Conservation (phyloP, 2,113 vertebrate species). For the Agapornis roseicollis region DNA sequence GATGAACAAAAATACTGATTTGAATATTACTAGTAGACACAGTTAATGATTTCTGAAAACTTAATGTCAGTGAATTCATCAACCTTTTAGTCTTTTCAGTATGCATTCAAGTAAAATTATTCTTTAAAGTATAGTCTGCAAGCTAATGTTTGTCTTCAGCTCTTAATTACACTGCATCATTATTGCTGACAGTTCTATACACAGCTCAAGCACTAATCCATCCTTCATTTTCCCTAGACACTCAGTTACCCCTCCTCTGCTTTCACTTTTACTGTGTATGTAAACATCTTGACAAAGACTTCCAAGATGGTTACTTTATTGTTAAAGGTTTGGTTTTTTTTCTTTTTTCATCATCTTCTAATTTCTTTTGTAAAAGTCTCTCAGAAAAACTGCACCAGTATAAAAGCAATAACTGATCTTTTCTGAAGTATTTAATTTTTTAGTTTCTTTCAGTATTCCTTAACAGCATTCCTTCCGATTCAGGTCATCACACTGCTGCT, state of each 20-base stretch:
- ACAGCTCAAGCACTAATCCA: background rate
- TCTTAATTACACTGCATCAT: background rate
- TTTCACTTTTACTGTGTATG: background rate
- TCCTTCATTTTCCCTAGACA: background rate
- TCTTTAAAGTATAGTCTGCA: background rate
- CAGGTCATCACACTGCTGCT: slow-evolving; percentile 41
- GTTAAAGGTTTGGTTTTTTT: background rate
- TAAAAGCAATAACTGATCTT: background rate
- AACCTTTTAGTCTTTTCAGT: background rate
- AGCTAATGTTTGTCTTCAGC: background rate
- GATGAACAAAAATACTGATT: background rate
- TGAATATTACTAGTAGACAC: background rate
- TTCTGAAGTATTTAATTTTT: background rate
- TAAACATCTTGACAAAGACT: background rate
- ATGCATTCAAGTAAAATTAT: background rate
- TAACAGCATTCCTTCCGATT: background rate
- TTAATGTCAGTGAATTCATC: background rate
- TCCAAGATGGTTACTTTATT: background rate
- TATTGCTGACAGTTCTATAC: background rate
- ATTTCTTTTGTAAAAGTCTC: background rate
- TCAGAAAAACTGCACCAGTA: background rate
- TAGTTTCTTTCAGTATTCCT: background rate
- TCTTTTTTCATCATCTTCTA: background rate
- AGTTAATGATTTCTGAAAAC: background rate
- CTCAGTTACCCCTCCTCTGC: background rate